Percentiles rank a stretch among this genome's conserved stretches.
phyloP scores from a whole-genome alignment of 2,113 vertebrate species.

The Anhinga anhinga region DNA sequence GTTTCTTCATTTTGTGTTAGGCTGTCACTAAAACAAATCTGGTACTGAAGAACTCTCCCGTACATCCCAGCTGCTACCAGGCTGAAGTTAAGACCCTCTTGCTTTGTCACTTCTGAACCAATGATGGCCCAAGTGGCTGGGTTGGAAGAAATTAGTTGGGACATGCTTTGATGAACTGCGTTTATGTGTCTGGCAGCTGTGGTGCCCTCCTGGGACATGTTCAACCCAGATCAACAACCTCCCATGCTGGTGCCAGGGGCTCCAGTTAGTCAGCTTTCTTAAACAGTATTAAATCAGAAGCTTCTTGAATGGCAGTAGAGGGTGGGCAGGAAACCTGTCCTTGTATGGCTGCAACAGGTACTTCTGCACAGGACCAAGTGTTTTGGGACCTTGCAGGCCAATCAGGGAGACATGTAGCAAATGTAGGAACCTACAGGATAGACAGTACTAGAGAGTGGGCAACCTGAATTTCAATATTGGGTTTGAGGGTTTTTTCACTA shows the following conservation, averaged over 20 bases:
- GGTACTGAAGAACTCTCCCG: not conserved
- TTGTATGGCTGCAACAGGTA: not conserved
- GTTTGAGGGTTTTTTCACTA: fast-evolving
- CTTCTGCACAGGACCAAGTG: not conserved
- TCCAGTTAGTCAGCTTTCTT: not conserved
- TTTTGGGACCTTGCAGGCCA: not conserved
- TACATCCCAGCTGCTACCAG: not conserved
- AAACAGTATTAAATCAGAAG: not conserved
- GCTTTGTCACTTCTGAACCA: not conserved
- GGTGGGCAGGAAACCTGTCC: not conserved
- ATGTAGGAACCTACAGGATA: not conserved
- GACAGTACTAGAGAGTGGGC: not conserved
- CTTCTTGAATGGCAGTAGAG: not conserved
- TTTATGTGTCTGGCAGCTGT: not conserved
- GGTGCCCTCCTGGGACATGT: not conserved
- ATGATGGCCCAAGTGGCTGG: not conserved
- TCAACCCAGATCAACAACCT: fast-evolving
- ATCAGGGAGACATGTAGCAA: not conserved
- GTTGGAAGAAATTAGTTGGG: not conserved
- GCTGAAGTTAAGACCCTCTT: not conserved
- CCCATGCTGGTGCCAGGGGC: no score
- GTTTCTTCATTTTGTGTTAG: not conserved
- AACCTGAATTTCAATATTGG: not conserved
- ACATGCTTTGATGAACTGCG: not conserved
- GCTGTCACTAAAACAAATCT: not conserved